phyloP scores from a whole-genome alignment of 2,797 vertebrate species.

The Vipera ursinii region DNA sequence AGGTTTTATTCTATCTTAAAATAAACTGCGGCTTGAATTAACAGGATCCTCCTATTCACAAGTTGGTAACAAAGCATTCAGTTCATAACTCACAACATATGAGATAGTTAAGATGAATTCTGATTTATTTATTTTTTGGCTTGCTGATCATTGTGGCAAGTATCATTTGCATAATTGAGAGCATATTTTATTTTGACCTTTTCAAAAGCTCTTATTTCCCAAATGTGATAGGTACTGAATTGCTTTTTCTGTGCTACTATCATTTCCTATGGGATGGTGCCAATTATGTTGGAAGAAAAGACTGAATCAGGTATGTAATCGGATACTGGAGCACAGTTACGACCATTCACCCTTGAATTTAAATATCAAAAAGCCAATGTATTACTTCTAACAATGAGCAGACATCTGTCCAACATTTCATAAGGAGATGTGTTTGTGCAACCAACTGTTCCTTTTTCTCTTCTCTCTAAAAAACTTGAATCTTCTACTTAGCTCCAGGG shows the following conservation, averaged over 20 bases:
- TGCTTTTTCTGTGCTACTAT: constrained; percentile 76
- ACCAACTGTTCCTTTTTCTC: not conserved
- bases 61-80: constrained; percentile 18
- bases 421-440: not conserved
- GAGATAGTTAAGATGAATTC: constrained; percentile 71
- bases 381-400: not conserved
- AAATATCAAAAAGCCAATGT: not conserved
- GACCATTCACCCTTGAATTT: not conserved
- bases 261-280: constrained; percentile 74
- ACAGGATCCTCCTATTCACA: not conserved
- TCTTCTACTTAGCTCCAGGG: too few species aligned
- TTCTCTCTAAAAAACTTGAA: too few species aligned
- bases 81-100: not conserved
- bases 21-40: not conserved
- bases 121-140: constrained; percentile 70
- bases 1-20: not conserved
- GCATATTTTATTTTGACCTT: constrained; percentile 87
- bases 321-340: not conserved
- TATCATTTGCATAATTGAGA: constrained; percentile 95
- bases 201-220: constrained; percentile 81
- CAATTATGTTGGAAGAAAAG: constrained; percentile 72
- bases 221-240: constrained; percentile 80
- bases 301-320: constrained; percentile 61
- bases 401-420: not conserved
- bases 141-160: constrained; percentile 77